phyloP scores from a whole-genome alignment of 2,888 invertebrate species.

The Dolomedes plantarius region DNA sequence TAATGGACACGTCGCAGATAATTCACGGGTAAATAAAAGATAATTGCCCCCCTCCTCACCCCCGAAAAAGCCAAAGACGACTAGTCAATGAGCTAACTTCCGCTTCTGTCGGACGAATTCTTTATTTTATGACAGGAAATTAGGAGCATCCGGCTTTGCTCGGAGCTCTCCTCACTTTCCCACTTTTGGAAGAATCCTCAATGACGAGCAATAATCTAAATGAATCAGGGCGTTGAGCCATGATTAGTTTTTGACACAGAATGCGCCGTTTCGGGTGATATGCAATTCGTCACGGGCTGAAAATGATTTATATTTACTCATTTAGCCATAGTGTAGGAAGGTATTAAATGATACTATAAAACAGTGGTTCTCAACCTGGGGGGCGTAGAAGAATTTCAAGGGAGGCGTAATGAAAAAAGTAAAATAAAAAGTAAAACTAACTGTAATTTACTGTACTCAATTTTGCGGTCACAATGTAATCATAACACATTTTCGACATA shows the following conservation, averaged over 20 bases:
- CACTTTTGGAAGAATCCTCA: background rate
- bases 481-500: too few species aligned
- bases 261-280: background rate
- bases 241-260: background rate
- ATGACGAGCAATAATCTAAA: background rate
- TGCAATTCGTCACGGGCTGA: too few species aligned
- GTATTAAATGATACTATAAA: too few species aligned
- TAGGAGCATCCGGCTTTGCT: slow-evolving; percentile 21
- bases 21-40: slow-evolving; percentile 22
- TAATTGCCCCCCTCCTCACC: slow-evolving; percentile 11
- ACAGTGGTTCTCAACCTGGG: too few species aligned
- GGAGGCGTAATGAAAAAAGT: too few species aligned
- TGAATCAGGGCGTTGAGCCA: background rate
- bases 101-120: background rate
- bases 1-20: background rate
- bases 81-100: background rate
- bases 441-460: too few species aligned
- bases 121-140: slow-evolving; percentile 52
- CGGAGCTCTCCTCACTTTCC: background rate
- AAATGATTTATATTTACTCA: too few species aligned
- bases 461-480: too few species aligned
- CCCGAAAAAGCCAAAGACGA: background rate
- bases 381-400: too few species aligned
- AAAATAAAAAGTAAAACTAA: too few species aligned
- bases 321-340: too few species aligned